Percentiles rank a stretch among this genome's conserved stretches.
These are phyloP conservation scores for Cephus cinctus DNA, from an alignment of 1,140 invertebrate species.

Conservation along the genomic window DNA sequence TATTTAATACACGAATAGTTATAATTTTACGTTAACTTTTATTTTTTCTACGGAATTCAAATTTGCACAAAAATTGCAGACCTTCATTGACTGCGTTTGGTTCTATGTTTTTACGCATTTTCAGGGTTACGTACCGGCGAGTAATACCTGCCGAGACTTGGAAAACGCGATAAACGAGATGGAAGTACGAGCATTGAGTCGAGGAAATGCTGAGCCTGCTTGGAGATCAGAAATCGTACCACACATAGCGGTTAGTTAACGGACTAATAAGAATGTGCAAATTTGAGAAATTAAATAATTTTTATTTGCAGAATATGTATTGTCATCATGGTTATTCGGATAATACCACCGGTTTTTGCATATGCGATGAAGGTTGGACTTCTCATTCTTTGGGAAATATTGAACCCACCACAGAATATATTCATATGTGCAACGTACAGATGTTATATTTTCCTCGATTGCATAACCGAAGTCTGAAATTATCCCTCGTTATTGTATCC, in stretches of 20 bases:
- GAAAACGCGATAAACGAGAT: slow-evolving; percentile 22
- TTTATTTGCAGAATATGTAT: slow-evolving; percentile 17
- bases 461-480: slow-evolving; percentile 4
- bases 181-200: slow-evolving; percentile 20
- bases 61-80: neutral
- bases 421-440: slow-evolving; percentile 22
- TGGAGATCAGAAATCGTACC: slow-evolving; percentile 17
- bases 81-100: neutral
- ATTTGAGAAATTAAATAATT: neutral
- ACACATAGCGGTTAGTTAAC: slow-evolving; percentile 15
- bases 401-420: slow-evolving; percentile 17
- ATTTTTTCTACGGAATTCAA: neutral
- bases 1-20: neutral
- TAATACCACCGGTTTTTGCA: slow-evolving; percentile 19
- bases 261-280: neutral
- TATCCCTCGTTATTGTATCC: slow-evolving; percentile 20
- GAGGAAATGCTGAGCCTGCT: slow-evolving; percentile 15
- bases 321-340: slow-evolving; percentile 28
- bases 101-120: slow-evolving; percentile 1
- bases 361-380: slow-evolving; percentile 29
- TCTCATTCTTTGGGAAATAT: slow-evolving; percentile 19
- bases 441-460: slow-evolving; percentile 14
- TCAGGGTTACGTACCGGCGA: slow-evolving; percentile 27
- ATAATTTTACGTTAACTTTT: neutral
- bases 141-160: slow-evolving; percentile 29